Base-by-base conservation (phyloP, 2,113 vertebrate species). In the Microtus oregoni region DNA sequence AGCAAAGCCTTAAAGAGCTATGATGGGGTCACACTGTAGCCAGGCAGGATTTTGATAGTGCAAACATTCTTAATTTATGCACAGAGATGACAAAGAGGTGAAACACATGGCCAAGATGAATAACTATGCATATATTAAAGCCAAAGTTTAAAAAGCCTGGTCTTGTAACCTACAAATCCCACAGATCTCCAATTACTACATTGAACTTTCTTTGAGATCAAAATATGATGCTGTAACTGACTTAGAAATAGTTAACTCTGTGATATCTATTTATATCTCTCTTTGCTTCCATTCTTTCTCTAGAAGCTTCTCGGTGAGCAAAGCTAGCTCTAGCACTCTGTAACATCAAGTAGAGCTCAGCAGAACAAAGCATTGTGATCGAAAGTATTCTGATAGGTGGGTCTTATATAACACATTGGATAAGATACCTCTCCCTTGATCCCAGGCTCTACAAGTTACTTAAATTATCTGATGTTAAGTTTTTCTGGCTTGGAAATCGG, bases 401-500 rank as follows among this genome's bases (percentile, higher is more conserved):
- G 14, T 5, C 22, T 95, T 86, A 73, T 3, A 17, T 47, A 79
- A 77, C 52, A 65, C 0, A 17, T 22, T 20, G 9, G 92, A 30
- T 38, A 55, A 70, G 12, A 7, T 8, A 78, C 3, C 7, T 22
- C 20, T 85, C 44, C 13, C 38, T 92, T 90, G 47, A 85, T 63
- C 50, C 44, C 7, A 78, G 70, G 30, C 65, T 68, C 67, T 5
- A 30, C 58, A 63, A 32, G 52, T 68, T 77, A 24, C 63, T 61
- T 83, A 44, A 58, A 92, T 78, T 76, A 90, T 55, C 65, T 70
- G 50, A 44, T 38, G 63, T 22, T 7, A 44, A 35, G 15, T 50
- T 90, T 47, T 61, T 50, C 77, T 75, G 61, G 26, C 92, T 41
- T 85, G 63, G 61, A 91, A 93, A 65, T 47, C 3, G 61, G 58